phyloP scores from a whole-genome alignment of 2,888 invertebrate genomes.

The Philopedon plagiatum region DNA sequence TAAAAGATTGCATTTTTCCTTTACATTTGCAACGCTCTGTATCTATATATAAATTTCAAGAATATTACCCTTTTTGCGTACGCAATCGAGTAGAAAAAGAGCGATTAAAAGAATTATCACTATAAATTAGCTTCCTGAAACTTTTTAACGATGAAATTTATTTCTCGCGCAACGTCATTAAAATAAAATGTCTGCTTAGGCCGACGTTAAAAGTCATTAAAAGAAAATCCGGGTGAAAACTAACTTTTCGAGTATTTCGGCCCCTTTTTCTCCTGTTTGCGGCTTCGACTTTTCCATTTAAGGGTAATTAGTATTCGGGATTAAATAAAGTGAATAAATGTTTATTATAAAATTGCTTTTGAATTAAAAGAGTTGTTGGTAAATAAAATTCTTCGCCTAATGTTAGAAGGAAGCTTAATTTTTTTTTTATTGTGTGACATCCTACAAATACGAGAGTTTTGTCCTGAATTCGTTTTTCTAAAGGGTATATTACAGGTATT shows the following conservation, averaged over 20 bases:
- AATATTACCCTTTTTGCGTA: no score
- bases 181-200: conserved; percentile 8
- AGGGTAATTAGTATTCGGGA: background rate
- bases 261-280: background rate
- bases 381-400: no score
- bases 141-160: background rate
- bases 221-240: background rate
- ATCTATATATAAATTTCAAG: no score
- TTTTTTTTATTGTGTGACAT: no score
- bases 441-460: no score
- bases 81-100: background rate
- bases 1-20: no score
- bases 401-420: no score
- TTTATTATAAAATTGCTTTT: no score
- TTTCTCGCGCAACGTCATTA: background rate
- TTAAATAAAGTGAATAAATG: background rate
- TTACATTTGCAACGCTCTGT: no score
- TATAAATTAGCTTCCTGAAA: background rate
- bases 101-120: background rate
- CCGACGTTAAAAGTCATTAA: background rate
- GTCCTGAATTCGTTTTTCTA: no score
- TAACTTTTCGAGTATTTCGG: background rate
- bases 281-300: background rate
- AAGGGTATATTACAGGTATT: no score
- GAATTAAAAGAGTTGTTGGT: no score